Base-by-base conservation (phyloP, 2,888 invertebrate genomes). In the Agrochola circellaris region DNA sequence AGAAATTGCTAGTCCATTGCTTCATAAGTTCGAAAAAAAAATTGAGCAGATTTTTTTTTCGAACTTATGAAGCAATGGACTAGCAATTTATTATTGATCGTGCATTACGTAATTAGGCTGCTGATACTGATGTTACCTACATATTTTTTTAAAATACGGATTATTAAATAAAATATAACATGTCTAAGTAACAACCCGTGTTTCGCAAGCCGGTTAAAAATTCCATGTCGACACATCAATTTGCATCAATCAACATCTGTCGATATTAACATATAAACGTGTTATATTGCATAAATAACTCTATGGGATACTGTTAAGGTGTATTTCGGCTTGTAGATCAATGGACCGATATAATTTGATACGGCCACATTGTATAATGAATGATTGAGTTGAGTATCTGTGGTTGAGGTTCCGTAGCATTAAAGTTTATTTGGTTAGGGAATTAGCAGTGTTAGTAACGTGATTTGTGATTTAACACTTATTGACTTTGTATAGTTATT, bases 141-240 rank as follows among this genome's bases (percentile, higher is more conserved):
- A 45, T 45, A 15, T 62, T 58, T 69, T 38, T 83, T 45, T 72
- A 20, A 79, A 83, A 81, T 68, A 48, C 48, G 34, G 13, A 38
- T 76, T 72, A 72, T 60, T 82, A 60, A 85, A 76, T 72, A 82
- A 82, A 58, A 85, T 70, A 69, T 66, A 61, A 17, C 72, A 70
- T 75, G 78, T 80, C 71, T 81, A 76, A 85, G 76, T 78, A 83
- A 81, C 58, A 77, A 75, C 75, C 34, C 79, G 26, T 74, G 77
- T 87, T 85, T 83, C 74, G 79, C 86, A 77, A 83, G 75, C 77
- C 67, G 60, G 76, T 88, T 77, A 83, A 88, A 88, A 88, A 82
- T 83, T 85, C 74, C 81, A 78, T 83, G 86, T 87, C 83, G 81
- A 79, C 81, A 86, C 77, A 87, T 85, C 87, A 87, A 87, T 88